Evolutionary conservation across 2,797 vertebrate genomes (phyloP), one percentile per base, ranked within the genome.

Genomic region (Amphiprion clarkii): DNA sequence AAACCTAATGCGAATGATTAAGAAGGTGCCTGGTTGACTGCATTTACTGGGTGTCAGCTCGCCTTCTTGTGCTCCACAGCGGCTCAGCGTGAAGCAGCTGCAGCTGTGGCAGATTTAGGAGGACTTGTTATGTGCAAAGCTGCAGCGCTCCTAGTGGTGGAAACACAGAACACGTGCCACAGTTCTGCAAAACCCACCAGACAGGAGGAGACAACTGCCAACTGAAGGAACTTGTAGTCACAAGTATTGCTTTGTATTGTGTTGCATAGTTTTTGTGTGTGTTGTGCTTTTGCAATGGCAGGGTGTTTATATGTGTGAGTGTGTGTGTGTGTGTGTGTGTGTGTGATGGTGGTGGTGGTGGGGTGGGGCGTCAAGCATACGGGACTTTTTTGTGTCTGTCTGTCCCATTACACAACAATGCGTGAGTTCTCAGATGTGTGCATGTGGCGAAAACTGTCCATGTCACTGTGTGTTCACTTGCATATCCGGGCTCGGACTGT

Each of bases 111-210:
- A 70, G 70, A 85, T 87, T 82, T 79, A 52, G 25, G 57, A 74
- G 57, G 2, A 1, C 62, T 74, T 59, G 23, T 73, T 88, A 89
- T 90, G 21, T 88, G 90, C 87, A 87, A 90, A 92, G 90, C 91
- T 85, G 87, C 89, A 92, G 92, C 92, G 49, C 91, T 69, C 88
- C 93, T 84, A 88, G 89, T 92, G 94, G 91, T 66, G 44, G 58
- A 73, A 58, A 74, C 23, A 11, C 6, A 39, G 70, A 88, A 57
- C 6, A 53, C n/a, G 21, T 0, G 55, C 25, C 14, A 48, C 44
- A 60, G 59, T 53, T 76, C 39, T 79, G 66, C 60, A 76, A 81
- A 82, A 71, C 21, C 55, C 61, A 76, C 42, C 49, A 84, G 81
- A 79, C 74, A 75, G 51, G 67, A 82, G 65, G 33, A 70, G 55